These are phyloP conservation scores for Heliconius hewitsoni DNA, from an alignment of 1,140 invertebrate species.

Conservation along the genomic window DNA sequence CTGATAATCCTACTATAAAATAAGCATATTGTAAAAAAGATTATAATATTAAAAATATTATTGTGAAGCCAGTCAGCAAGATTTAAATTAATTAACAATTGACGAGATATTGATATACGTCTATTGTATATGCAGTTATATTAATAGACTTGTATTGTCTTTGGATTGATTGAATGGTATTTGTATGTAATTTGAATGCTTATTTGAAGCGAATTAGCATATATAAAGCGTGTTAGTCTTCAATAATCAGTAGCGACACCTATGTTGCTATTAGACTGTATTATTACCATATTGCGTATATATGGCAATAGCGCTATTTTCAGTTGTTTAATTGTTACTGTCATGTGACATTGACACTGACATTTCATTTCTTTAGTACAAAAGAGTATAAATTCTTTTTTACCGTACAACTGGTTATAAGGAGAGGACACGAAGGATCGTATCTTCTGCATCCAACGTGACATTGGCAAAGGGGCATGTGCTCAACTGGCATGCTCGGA, in stretches of 20 bases:
- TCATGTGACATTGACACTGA: too few species aligned
- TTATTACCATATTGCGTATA: not conserved
- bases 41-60: too few species aligned
- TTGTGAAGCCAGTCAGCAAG: too few species aligned
- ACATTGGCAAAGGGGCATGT: too few species aligned
- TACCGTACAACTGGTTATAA: too few species aligned
- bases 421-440: too few species aligned
- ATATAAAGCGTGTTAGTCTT: not conserved
- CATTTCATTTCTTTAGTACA: too few species aligned
- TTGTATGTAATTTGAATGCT: constrained; percentile 11
- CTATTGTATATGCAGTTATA: not conserved
- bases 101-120: not conserved
- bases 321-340: not conserved
- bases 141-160: not conserved
- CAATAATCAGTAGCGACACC: not conserved
- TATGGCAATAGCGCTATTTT: not conserved
- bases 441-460: too few species aligned
- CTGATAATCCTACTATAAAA: too few species aligned
- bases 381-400: too few species aligned
- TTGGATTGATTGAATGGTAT: not conserved
- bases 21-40: too few species aligned
- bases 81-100: not conserved
- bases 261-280: not conserved
- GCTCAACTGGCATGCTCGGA: too few species aligned
- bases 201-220: not conserved